Conservation (phyloP, 2,113 vertebrate genomes). For the Myrmophylax atrothorax region DNA sequence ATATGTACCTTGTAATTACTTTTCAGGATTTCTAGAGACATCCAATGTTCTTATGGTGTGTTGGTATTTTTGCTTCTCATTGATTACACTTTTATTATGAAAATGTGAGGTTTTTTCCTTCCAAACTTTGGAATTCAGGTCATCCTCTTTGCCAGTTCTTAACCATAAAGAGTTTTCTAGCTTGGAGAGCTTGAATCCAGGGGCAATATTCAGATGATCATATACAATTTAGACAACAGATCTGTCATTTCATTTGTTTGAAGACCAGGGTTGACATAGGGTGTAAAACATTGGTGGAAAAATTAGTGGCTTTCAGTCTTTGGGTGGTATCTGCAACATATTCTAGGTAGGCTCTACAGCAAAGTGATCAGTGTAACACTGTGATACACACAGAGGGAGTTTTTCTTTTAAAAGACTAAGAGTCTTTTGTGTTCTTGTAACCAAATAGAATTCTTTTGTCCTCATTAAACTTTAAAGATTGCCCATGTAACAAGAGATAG, state of each 20-base stretch:
- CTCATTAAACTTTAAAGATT: conserved; percentile 46
- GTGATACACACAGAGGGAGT: background rate
- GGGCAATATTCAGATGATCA: background rate
- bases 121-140: background rate
- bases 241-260: background rate
- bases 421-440: conserved; percentile 40
- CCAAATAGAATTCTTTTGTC: conserved; percentile 58
- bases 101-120: background rate
- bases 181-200: background rate
- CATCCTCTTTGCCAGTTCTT: background rate
- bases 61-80: background rate
- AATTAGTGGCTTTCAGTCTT: background rate
- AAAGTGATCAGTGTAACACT: background rate
- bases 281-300: background rate
- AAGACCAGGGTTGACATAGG: background rate
- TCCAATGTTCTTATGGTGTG: background rate
- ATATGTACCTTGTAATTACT: background rate
- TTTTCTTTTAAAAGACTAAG: background rate
- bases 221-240: background rate
- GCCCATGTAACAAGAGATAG: background rate
- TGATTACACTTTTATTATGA: background rate
- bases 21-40: background rate
- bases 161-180: background rate
- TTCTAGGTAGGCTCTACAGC: background rate
- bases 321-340: background rate